A percentile compares a stretch with the other conserved stretches of the same genome.
These are phyloP conservation scores for Zaprionus camerounensis DNA, from an alignment of 1,140 invertebrate genomes.

Conservation along the genomic window DNA sequence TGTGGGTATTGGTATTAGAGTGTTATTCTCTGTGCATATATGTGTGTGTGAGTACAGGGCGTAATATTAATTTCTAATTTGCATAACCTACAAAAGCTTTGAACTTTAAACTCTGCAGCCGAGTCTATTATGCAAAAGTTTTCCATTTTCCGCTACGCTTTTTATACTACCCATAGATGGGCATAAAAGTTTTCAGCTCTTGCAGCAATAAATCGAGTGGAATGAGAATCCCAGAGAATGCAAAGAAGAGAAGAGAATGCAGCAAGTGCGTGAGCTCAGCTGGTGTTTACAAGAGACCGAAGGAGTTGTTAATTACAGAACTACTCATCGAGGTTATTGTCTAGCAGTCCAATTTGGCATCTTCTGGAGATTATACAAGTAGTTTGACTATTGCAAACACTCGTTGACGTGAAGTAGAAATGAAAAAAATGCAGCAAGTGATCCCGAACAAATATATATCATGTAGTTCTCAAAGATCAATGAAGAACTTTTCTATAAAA, in stretches of 20 bases:
- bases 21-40: conserved; percentile 25
- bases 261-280: conserved; percentile 24
- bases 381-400: neutral
- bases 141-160: conserved; percentile 42
- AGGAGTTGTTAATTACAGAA: conserved; percentile 22
- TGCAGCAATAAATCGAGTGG: conserved; percentile 75
- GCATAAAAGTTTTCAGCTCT: conserved; percentile 53
- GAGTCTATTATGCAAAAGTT: conserved; percentile 77
- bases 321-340: neutral
- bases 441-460: no score
- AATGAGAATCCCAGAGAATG: conserved; percentile 42
- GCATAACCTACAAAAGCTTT: conserved; percentile 81
- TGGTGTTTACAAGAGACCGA: conserved; percentile 24
- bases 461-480: no score
- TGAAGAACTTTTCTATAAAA: no score
- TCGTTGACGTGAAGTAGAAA: no score
- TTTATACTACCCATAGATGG: conserved; percentile 15
- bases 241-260: neutral
- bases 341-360: conserved; percentile 9
- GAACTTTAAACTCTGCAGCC: conserved; percentile 70
- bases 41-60: conserved; percentile 37
- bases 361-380: neutral
- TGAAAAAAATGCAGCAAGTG: no score
- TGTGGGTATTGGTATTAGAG: conserved; percentile 76
- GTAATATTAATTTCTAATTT: conserved; percentile 82